Evolutionary conservation across 92 coral and sea anemone genomes (phyloP).

Genomic region (Zoanthus sansibaricus): DNA sequence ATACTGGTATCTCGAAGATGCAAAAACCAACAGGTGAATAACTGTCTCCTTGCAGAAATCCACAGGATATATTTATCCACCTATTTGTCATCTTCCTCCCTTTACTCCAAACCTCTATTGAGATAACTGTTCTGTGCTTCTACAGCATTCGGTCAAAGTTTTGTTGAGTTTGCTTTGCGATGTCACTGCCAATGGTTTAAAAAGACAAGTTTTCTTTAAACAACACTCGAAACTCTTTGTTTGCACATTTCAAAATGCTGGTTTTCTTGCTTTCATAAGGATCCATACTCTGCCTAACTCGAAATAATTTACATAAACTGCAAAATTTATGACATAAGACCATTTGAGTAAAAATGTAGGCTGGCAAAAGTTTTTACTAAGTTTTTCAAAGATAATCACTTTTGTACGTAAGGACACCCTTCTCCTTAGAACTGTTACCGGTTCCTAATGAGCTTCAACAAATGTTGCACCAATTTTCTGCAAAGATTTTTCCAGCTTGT

Average conservation of each 20-base stretch:
- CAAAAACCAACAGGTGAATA: neutral
- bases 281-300: conserved; percentile 2
- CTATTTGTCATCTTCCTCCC: too few species aligned
- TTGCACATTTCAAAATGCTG: conserved; percentile 26
- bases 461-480: neutral
- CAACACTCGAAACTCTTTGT: conserved; percentile 47
- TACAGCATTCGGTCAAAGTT: conserved; percentile 52
- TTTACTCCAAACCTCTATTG: neutral
- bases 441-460: neutral
- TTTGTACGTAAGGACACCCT: neutral
- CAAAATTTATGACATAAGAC: neutral
- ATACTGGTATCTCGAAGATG: neutral
- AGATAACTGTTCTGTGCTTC: conserved; percentile 46
- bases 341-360: too few species aligned
- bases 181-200: conserved; percentile 26
- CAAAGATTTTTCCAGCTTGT: too few species aligned
- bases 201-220: conserved; percentile 45
- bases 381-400: neutral
- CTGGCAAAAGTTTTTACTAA: neutral
- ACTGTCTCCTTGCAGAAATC: neutral
- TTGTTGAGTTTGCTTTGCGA: conserved; percentile 18
- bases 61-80: neutral
- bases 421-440: neutral
- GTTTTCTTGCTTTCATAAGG: neutral
- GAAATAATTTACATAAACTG: neutral